Conservation (phyloP, 1,140 invertebrate genomes). For the Caenorhabditis latens region DNA sequence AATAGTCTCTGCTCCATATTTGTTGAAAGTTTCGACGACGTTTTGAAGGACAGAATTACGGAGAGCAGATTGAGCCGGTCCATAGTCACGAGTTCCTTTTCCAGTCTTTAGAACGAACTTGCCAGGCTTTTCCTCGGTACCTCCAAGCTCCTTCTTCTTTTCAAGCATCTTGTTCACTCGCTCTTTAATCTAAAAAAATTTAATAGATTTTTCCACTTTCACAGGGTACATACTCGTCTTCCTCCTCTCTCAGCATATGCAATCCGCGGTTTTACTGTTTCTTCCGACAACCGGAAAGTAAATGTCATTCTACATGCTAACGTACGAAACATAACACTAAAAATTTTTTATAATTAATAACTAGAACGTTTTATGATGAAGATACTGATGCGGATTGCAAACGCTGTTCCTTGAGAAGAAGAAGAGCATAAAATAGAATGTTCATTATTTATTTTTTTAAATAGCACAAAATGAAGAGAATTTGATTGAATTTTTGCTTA, state of each 20-base stretch:
- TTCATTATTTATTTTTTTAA: no score
- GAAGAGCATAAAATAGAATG: no score
- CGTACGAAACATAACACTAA: constrained; percentile 15
- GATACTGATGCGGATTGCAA: not conserved
- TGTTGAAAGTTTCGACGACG: constrained; percentile 91
- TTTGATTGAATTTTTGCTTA: no score
- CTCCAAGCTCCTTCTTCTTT: constrained; percentile 66
- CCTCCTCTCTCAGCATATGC: constrained; percentile 67
- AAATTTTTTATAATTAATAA: not conserved
- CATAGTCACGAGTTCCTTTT: constrained; percentile 92
- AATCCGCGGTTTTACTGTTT: constrained; percentile 29
- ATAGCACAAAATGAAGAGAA: no score
- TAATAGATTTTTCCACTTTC: not conserved
- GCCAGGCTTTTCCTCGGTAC: constrained; percentile 32
- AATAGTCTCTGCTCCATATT: constrained; percentile 97
- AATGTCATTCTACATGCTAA: not conserved
- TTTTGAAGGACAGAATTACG: constrained; percentile 89
- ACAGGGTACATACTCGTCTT: constrained; percentile 55
- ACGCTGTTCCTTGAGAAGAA: not conserved
- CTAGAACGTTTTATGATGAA: not conserved
- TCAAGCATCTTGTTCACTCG: constrained; percentile 55
- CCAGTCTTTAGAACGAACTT: constrained; percentile 71
- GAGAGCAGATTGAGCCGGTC: constrained; percentile 92
- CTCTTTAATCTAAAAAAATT: constrained; percentile 67
- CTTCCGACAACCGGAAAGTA: not conserved